Conservation (phyloP, 92 coral and sea anemone genomes). For the Isaurus tuberculatus region DNA sequence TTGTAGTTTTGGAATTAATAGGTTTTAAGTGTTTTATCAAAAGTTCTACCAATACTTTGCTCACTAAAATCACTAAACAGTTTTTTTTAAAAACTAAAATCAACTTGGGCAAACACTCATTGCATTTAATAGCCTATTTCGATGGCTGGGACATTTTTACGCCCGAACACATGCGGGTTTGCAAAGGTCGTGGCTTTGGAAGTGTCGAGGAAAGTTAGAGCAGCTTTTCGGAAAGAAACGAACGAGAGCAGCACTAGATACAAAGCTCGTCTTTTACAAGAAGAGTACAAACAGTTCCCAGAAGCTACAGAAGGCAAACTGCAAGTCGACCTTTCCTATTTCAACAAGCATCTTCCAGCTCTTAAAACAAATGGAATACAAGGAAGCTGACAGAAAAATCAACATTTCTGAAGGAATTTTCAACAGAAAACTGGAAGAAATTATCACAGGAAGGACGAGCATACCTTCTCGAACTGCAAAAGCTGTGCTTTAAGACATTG, state of each 20-base stretch:
- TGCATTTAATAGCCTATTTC: not conserved
- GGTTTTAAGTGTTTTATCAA: not conserved
- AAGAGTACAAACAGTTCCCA: conserved; percentile 9
- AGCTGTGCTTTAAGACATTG: conserved; percentile 25
- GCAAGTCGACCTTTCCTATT: conserved; percentile 1
- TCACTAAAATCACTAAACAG: not conserved
- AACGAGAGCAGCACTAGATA: conserved; percentile 18
- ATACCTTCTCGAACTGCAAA: conserved; percentile 21
- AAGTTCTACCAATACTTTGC: not conserved
- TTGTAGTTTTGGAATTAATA: not conserved
- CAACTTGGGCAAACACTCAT: not conserved
- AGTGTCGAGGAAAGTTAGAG: conserved; percentile 19
- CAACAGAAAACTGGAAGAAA: conserved; percentile 25
- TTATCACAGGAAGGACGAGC: conserved; percentile 30
- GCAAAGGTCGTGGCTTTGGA: conserved; percentile 27
- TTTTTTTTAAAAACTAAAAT: conserved; percentile 9
- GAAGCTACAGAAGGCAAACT: conserved; percentile 4
- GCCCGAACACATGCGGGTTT: conserved; percentile 50
- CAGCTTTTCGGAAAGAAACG: conserved; percentile 1
- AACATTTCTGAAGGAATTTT: conserved; percentile 35
- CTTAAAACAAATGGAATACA: conserved; percentile 59
- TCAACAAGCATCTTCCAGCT: conserved; percentile 12
- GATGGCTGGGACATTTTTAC: conserved; percentile 42
- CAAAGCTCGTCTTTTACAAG: conserved; percentile 10
- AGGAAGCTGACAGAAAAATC: conserved; percentile 38